Base-by-base conservation (phyloP, 2,888 invertebrate genomes). In the Willowsia nigromaculata region DNA sequence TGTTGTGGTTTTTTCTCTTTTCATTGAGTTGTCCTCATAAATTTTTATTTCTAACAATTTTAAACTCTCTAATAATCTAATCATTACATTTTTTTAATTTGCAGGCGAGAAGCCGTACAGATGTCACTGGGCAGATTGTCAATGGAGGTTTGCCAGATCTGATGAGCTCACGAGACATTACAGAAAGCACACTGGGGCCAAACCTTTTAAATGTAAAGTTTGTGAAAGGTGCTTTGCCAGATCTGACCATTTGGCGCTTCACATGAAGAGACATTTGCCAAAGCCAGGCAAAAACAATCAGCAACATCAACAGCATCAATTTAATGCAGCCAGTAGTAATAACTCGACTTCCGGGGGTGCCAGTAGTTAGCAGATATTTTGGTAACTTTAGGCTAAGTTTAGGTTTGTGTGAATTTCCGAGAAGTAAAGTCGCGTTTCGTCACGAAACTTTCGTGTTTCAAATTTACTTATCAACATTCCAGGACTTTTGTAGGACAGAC, bases 261-360 rank as follows among this genome's bases (percentile, higher is more conserved):
- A 95, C 93, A 95, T 95, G 94, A 95, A 95, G 93, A 93, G 95
- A 33, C 95, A 95, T 94, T 95, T 98, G 94, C 99, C 98, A 93
- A 99, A 98, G 95, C 95, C 96, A 92, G 95, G 96, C 93, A 96
- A 90, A n/a, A 65, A 65, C 18, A 37, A 50, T 50, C 50, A 50
- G 15, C 50, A 50, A 13, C 50, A 50, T 11, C 50, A 50, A n/a
- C 50, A 22, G 22, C 53, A 53, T 53, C 53, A 53, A 53, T 18
- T 53, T 18, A 22, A 53, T 18, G 22, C 22, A 3, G 53, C 22
- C 22, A 53, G 22, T 22, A 53, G 53, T 11, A 53, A 22, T 53
- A n/a, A 53, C 11, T n/a, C n/a, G n/a, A 3, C 50, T 3, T 50
- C 50, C 15, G 50, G 50, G 15, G n/a, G 50, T 15, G 50, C 15